A percentile compares a stretch with the other conserved stretches of the same genome.
phyloP scores from a whole-genome alignment of 2,888 invertebrate genomes.

The Antheraea yamamai region DNA sequence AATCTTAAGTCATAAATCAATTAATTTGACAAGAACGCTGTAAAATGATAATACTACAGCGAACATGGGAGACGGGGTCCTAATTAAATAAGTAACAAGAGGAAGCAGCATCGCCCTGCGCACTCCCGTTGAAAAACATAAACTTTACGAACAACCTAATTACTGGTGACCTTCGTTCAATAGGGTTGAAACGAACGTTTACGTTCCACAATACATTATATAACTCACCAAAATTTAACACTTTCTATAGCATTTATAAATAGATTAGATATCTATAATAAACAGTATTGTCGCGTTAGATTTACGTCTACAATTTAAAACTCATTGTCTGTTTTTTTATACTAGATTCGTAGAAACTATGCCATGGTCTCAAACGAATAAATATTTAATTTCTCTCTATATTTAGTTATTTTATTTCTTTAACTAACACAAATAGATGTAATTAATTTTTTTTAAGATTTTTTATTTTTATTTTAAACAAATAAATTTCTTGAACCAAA shows the following conservation, averaged over 20 bases:
- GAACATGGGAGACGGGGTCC: constrained; percentile 37
- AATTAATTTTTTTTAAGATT: no score
- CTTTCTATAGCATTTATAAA: constrained; percentile 51
- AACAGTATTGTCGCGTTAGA: constrained; percentile 46
- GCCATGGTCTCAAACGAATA: background rate
- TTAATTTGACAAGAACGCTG: constrained; percentile 22
- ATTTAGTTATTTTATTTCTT: background rate
- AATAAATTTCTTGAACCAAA: no score
- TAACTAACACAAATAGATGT: no score
- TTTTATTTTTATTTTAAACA: no score
- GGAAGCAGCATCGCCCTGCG: constrained; percentile 42
- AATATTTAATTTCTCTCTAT: background rate
- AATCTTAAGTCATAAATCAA: constrained; percentile 16
- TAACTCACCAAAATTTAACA: constrained; percentile 53
- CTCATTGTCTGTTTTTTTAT: background rate
- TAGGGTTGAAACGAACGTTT: constrained; percentile 42
- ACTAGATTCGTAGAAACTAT: background rate
- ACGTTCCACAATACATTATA: constrained; percentile 33
- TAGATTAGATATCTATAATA: constrained; percentile 60
- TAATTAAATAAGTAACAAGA: constrained; percentile 66
- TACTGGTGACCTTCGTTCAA: constrained; percentile 59
- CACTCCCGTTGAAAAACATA: constrained; percentile 59
- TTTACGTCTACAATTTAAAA: constrained; percentile 30
- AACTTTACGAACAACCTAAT: constrained; percentile 64
- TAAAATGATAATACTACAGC: constrained; percentile 36